A percentile compares a stretch with the other conserved stretches of the same genome.
Conservation (phyloP, 2,797 vertebrate genomes). For the Centroberyx gerrardi region DNA sequence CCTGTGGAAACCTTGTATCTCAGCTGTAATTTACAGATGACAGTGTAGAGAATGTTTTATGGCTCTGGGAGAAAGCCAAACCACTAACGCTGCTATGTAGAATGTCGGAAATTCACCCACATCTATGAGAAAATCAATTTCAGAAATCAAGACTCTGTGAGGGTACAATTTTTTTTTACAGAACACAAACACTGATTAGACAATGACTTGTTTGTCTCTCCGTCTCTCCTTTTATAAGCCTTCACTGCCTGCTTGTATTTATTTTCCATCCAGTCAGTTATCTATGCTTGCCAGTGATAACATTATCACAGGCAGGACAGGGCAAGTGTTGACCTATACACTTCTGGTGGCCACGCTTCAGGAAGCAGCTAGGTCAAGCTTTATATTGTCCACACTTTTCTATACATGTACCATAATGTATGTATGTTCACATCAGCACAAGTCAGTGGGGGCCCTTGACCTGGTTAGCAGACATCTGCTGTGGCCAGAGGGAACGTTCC, state of each 20-base stretch:
- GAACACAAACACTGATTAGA: too few species aligned
- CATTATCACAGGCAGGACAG: not conserved
- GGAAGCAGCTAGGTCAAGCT: slow-evolving; percentile 60
- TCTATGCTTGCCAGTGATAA: not conserved
- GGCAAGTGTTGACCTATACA: slow-evolving; percentile 19
- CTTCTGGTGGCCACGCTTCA: slow-evolving; percentile 52
- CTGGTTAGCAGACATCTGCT: slow-evolving; percentile 74
- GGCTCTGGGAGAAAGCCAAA: not conserved
- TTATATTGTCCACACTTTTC: slow-evolving; percentile 40
- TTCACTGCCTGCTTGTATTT: too few species aligned
- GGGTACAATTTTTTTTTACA: too few species aligned
- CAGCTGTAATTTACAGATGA: not conserved
- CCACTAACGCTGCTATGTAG: not conserved
- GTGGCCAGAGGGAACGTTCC: slow-evolving; percentile 50
- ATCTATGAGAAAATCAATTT: not conserved
- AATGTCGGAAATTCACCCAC: not conserved
- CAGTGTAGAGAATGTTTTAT: not conserved
- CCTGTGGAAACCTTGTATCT: not conserved
- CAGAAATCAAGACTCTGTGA: not conserved
- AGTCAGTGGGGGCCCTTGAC: slow-evolving; percentile 62
- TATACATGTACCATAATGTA: slow-evolving; percentile 14
- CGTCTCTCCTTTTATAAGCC: too few species aligned
- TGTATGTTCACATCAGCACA: slow-evolving; percentile 51
- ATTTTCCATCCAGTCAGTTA: not conserved
- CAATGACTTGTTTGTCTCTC: too few species aligned